Conservation (phyloP, 1,140 invertebrate genomes). For the Drosophila azteca region DNA sequence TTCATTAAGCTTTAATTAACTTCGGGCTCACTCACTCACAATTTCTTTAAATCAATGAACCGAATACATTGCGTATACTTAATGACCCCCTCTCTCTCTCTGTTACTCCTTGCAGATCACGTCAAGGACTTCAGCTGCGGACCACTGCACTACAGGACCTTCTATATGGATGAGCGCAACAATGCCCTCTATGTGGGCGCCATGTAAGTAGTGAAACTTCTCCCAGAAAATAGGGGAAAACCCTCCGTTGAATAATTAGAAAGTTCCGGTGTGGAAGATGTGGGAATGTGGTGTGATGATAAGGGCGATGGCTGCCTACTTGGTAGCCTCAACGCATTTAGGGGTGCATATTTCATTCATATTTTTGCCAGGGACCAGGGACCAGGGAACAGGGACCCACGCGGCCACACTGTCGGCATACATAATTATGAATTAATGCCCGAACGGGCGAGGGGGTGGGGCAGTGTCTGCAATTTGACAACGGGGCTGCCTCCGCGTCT, state of each 20-base stretch:
- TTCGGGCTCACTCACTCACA: constrained; percentile 9
- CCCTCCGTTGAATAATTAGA: constrained; percentile 61
- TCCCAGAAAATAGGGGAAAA: constrained; percentile 17
- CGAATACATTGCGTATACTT: constrained; percentile 30
- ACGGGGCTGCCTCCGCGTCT: constrained; percentile 41
- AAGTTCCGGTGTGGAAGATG: constrained; percentile 49
- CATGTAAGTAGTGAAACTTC: constrained; percentile 88
- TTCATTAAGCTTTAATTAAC: constrained; percentile 76
- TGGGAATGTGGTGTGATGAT: too few relatives aligned
- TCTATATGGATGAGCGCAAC: constrained; percentile 90
- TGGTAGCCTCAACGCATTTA: constrained; percentile 56
- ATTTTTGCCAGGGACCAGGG: constrained; percentile 40
- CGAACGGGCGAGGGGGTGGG: constrained; percentile 16
- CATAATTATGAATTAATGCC: constrained; percentile 83
- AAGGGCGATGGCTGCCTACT: constrained; percentile 20
- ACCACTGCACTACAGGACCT: constrained; percentile 92
- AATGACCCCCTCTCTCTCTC: not conserved
- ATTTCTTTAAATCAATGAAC: constrained; percentile 29
- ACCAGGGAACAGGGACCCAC: not conserved
- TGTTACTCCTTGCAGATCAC: constrained; percentile 88
- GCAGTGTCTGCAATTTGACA: constrained; percentile 61
- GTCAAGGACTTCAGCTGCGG: constrained; percentile 93
- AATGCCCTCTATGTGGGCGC: constrained; percentile 93
- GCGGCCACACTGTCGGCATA: constrained; percentile 77
- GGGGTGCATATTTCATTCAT: constrained; percentile 68